Percentiles rank a stretch among this genome's conserved stretches.
phyloP scores from a whole-genome alignment of 2,113 vertebrate species.

The Meleagris gallopavo region DNA sequence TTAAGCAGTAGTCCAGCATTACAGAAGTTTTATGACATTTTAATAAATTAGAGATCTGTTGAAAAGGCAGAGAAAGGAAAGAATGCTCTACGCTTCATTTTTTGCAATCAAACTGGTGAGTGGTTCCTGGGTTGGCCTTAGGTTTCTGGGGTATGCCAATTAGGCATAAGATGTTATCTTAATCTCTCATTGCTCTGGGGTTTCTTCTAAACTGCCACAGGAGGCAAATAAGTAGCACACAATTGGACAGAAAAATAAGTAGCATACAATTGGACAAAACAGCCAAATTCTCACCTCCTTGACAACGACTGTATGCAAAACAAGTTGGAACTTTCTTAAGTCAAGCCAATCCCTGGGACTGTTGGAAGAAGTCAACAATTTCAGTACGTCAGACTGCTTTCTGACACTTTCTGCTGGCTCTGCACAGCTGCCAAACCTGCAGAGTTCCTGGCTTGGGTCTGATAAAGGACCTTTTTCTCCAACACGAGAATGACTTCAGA shows the following conservation, averaged over 20 bases:
- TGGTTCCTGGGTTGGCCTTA: background rate
- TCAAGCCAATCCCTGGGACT: background rate
- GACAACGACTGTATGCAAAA: background rate
- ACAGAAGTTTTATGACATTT: conserved; percentile 1
- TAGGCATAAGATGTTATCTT: background rate
- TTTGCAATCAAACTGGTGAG: background rate
- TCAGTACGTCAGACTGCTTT: background rate
- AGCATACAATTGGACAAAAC: background rate
- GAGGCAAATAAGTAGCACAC: background rate
- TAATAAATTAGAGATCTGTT: conserved; percentile 11
- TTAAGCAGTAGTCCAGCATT: background rate
- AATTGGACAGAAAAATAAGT: background rate
- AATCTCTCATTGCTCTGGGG: background rate
- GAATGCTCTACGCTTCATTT: background rate
- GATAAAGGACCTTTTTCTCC: background rate
- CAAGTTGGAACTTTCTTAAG: background rate
- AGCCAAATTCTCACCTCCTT: background rate
- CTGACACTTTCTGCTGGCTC: background rate
- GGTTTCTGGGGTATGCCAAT: background rate
- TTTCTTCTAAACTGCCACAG: background rate
- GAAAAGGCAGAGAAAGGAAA: conserved; percentile 32
- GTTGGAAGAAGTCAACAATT: background rate
- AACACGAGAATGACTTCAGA: background rate
- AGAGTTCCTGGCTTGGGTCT: background rate
- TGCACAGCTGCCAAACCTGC: background rate